phyloP scores from a whole-genome alignment of 2,797 vertebrate genomes.

The Typhlichthys eigenmanni region DNA sequence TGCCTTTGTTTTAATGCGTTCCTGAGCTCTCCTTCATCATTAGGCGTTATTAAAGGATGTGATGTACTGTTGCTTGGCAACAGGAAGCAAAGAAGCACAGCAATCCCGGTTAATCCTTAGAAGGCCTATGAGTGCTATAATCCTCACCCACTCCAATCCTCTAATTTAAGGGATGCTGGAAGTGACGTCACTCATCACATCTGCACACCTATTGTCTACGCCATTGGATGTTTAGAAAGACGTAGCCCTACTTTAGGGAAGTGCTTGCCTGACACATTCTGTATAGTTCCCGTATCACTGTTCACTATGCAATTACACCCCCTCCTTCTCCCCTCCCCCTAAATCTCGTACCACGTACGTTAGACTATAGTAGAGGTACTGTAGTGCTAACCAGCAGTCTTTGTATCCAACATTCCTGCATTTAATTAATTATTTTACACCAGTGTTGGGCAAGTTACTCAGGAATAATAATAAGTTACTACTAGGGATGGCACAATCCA shows the following conservation, averaged over 20 bases:
- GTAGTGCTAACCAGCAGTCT: too few relatives aligned
- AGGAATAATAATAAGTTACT: too few relatives aligned
- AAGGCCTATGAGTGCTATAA: neutral
- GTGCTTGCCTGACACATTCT: slow-evolving; percentile 67
- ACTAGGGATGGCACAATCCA: too few relatives aligned
- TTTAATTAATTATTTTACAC: too few relatives aligned
- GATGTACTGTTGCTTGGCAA: neutral
- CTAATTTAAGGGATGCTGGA: slow-evolving; percentile 28
- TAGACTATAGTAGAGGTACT: too few relatives aligned
- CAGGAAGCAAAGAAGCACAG: neutral
- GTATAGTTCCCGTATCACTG: slow-evolving; percentile 61
- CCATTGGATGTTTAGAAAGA: slow-evolving; percentile 20
- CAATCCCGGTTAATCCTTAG: too few relatives aligned
- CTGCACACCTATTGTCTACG: slow-evolving; percentile 22
- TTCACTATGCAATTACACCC: slow-evolving; percentile 68
- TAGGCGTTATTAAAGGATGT: neutral
- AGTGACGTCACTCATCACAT: slow-evolving; percentile 37
- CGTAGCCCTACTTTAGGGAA: slow-evolving; percentile 41
- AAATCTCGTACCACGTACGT: too few relatives aligned
- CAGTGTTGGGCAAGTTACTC: too few relatives aligned
- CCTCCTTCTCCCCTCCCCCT: neutral
- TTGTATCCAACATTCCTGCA: too few relatives aligned
- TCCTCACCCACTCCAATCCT: slow-evolving; percentile 8
- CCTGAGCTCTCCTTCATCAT: too few relatives aligned
- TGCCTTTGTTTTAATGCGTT: too few relatives aligned